These are phyloP conservation scores for Eubasilissa regina DNA, from an alignment of 1,140 invertebrate genomes.

Conservation along the genomic window DNA sequence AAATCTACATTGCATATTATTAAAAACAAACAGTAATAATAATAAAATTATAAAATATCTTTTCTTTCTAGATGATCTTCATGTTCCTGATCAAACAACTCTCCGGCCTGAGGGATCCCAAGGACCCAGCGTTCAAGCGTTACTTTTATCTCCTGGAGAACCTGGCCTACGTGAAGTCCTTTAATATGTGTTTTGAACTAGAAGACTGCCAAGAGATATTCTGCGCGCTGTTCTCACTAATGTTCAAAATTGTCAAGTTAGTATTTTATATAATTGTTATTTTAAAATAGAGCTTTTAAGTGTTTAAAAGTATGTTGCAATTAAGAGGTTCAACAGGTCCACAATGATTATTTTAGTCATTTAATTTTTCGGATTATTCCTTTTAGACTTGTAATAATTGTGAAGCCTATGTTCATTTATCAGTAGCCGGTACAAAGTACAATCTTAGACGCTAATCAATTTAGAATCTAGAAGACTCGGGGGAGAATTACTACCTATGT, in stretches of 20 bases:
- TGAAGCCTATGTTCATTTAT: too few species aligned
- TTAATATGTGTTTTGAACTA: constrained; percentile 98
- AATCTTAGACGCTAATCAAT: too few species aligned
- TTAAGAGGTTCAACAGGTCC: too few species aligned
- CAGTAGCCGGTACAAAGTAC: too few species aligned
- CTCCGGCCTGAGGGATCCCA: constrained; percentile 93
- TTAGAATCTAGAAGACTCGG: too few species aligned
- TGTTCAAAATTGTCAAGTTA: constrained; percentile 97
- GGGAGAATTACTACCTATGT: too few species aligned
- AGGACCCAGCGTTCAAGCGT: constrained; percentile 97
- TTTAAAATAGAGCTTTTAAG: constrained; percentile 30
- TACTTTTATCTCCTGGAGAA: constrained; percentile 98
- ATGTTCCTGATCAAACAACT: constrained; percentile 96
- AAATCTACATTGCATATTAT: too few species aligned
- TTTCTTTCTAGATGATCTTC: constrained; percentile 85
- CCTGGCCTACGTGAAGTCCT: constrained; percentile 97
- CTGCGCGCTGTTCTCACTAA: constrained; percentile 93
- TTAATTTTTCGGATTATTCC: too few species aligned
- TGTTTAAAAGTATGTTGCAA: too few species aligned
- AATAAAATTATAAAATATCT: not conserved
- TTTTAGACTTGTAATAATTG: too few species aligned
- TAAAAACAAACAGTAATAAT: too few species aligned
- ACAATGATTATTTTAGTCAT: too few species aligned
- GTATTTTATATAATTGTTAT: constrained; percentile 61
- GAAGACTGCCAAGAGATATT: constrained; percentile 98